Percentiles rank a stretch among this genome's conserved stretches.
Evolutionary conservation across 30 jellyfish, hydroid and myxozoan genomes (phyloP).

Genomic region (Calvadosia cruxmelitensis): DNA sequence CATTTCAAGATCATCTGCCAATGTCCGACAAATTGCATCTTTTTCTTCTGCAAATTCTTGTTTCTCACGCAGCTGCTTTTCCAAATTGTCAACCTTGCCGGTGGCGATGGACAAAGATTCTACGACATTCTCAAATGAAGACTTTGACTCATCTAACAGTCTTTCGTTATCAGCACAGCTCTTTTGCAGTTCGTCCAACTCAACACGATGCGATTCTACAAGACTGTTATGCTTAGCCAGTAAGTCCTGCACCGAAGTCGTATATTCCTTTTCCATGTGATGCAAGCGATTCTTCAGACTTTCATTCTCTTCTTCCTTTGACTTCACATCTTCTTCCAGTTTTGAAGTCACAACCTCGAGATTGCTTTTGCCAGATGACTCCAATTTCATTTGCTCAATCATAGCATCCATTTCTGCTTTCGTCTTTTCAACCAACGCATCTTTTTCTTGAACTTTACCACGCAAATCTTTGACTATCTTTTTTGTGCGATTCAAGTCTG

Average conservation of each 20-base stretch:
- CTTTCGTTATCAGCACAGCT: background rate
- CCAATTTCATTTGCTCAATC: background rate
- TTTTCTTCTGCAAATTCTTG: background rate
- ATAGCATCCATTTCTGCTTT: background rate
- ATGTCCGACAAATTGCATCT: background rate
- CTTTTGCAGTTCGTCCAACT: background rate
- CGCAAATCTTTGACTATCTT: slow-evolving; percentile 81
- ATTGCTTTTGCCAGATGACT: background rate
- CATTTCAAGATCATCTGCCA: background rate
- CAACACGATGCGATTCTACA: background rate
- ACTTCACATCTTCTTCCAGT: background rate
- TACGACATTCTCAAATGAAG: background rate
- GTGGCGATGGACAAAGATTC: background rate
- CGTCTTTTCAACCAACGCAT: slow-evolving; percentile 1
- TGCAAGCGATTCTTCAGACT: background rate
- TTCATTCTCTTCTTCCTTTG: slow-evolving; percentile 3
- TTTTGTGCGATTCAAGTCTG: background rate
- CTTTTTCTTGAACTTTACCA: slow-evolving; percentile 45
- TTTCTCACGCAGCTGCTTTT: background rate
- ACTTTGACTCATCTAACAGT: background rate
- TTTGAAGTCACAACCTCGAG: background rate
- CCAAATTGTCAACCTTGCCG: background rate
- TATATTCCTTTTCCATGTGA: background rate
- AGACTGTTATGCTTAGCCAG: background rate
- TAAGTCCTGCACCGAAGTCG: background rate